These are phyloP conservation scores for Arctopsyche grandis DNA, from an alignment of 1,140 invertebrate species.

Conservation along the genomic window DNA sequence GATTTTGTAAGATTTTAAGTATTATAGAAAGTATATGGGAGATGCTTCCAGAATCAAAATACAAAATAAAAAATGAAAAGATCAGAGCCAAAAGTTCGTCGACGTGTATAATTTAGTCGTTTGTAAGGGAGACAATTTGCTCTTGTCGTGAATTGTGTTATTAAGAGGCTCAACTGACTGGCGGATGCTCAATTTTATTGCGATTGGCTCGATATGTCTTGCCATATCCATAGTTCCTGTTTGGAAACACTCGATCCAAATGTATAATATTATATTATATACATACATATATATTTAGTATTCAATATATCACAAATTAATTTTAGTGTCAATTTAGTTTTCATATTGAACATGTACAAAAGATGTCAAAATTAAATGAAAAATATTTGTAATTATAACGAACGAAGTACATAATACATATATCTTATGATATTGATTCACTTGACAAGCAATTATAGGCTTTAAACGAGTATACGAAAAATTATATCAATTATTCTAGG, in stretches of 20 bases:
- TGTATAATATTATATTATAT: conserved; percentile 34
- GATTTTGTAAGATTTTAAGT: conserved; percentile 20
- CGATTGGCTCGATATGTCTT: conserved; percentile 36
- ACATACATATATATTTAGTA: conserved; percentile 18
- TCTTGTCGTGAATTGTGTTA: conserved; percentile 24
- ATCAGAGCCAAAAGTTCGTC: conserved; percentile 3
- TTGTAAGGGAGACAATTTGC: neutral
- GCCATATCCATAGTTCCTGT: conserved; percentile 52
- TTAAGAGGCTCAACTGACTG: conserved; percentile 52
- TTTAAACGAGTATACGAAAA: conserved; percentile 34
- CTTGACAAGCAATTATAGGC: conserved; percentile 18
- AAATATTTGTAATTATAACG: neutral
- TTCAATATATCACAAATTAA: conserved; percentile 39
- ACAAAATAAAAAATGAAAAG: too few species aligned
- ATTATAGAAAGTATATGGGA: neutral
- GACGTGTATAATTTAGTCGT: neutral
- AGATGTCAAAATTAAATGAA: neutral
- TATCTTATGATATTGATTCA: conserved; percentile 20
- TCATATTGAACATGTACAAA: conserved; percentile 24
- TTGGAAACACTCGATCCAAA: conserved; percentile 48
- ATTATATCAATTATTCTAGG: conserved; percentile 9
- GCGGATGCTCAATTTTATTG: conserved; percentile 49
- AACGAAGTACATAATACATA: too few species aligned
- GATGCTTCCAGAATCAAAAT: neutral
- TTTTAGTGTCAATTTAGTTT: conserved; percentile 42